Conservation (phyloP, 1,140 invertebrate genomes). For the Colletes latitarsis region DNA sequence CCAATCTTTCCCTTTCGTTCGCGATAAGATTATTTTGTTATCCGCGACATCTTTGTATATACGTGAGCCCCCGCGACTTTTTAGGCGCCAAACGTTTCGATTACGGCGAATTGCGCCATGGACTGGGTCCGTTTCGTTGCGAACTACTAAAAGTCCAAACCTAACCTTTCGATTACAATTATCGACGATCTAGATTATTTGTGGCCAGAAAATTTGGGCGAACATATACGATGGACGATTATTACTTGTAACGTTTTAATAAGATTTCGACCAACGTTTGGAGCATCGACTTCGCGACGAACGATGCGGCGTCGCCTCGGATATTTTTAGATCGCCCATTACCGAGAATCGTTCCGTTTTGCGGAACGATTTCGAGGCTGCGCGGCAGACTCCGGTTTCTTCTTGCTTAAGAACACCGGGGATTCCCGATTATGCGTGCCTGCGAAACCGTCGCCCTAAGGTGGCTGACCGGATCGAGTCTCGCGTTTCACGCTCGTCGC, state of each 20-base stretch:
- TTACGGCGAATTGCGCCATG: slow-evolving; percentile 5
- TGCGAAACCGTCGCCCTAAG: background rate
- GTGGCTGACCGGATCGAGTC: background rate
- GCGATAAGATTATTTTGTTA: slow-evolving; percentile 12
- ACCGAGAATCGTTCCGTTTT: background rate
- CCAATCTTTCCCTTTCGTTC: background rate
- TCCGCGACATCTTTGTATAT: background rate
- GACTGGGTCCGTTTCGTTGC: too few relatives aligned
- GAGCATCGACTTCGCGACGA: background rate
- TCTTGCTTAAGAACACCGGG: background rate
- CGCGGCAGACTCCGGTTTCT: background rate
- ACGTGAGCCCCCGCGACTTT: background rate
- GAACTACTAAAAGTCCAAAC: background rate
- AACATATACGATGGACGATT: background rate
- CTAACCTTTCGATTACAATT: too few relatives aligned
- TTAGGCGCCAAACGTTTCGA: background rate
- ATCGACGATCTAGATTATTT: too few relatives aligned
- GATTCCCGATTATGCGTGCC: slow-evolving; percentile 8
- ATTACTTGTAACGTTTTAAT: background rate
- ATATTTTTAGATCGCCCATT: slow-evolving; percentile 1
- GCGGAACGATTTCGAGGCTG: background rate
- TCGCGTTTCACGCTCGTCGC: background rate
- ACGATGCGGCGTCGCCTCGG: too few relatives aligned
- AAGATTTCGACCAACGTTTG: background rate
- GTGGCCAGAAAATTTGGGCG: too few relatives aligned